phyloP scores from a whole-genome alignment of 1,140 invertebrate species.

The Chionoecetes opilio region DNA sequence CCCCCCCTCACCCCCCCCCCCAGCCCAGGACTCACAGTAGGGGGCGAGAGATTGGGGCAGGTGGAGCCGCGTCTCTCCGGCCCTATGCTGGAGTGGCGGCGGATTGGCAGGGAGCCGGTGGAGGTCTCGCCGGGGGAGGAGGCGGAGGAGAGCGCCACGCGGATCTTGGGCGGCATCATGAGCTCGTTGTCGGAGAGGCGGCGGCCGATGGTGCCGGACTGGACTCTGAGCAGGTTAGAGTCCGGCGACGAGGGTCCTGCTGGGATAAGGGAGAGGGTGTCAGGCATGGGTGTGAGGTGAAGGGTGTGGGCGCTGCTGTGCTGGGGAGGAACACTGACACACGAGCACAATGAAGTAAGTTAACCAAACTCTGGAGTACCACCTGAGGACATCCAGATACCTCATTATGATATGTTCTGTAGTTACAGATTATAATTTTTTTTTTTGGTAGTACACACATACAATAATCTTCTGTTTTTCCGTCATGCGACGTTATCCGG shows the following conservation, averaged over 20 bases:
- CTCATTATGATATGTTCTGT: too few species aligned
- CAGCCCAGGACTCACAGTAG: constrained; percentile 82
- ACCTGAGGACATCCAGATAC: too few species aligned
- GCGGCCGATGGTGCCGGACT: constrained; percentile 89
- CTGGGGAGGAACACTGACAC: neutral
- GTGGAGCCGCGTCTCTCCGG: constrained; percentile 93
- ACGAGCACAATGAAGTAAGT: too few species aligned
- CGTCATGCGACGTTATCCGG: too few species aligned
- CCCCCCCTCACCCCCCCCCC: neutral
- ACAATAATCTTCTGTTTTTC: too few species aligned
- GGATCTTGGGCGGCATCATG: constrained; percentile 93
- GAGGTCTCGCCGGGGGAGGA: constrained; percentile 93
- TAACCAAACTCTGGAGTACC: too few species aligned
- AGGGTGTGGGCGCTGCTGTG: too few species aligned
- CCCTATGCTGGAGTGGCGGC: constrained; percentile 94
- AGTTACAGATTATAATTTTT: too few species aligned
- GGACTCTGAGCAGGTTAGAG: constrained; percentile 93
- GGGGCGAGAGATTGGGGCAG: constrained; percentile 93
- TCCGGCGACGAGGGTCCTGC: constrained; percentile 90
- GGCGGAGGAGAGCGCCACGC: constrained; percentile 90
- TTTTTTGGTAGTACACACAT: too few species aligned
- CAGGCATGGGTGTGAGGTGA: neutral
- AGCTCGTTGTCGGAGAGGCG: constrained; percentile 95
- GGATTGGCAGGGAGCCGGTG: constrained; percentile 88
- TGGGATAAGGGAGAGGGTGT: constrained; percentile 85